Evolutionary conservation across 2,113 vertebrate genomes (phyloP).

Genomic region (Hemiprocne comata): DNA sequence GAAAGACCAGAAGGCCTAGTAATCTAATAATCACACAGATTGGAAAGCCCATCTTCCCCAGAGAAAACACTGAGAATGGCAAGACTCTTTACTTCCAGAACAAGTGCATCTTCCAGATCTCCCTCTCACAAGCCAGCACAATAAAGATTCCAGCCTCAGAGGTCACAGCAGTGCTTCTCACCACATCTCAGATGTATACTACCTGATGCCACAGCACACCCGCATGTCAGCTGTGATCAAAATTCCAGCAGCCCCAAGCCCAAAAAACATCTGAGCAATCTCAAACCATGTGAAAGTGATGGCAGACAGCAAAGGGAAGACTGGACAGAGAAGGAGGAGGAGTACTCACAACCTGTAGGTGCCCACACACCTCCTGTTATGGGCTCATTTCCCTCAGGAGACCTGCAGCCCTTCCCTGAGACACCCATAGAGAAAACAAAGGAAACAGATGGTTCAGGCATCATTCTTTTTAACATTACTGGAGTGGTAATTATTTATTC

Average conservation of each 20-base stretch:
- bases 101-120: not conserved
- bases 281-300: not conserved
- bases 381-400: not conserved
- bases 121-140: not conserved
- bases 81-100: not conserved
- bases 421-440: not conserved
- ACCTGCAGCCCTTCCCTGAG: not conserved
- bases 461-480: not conserved
- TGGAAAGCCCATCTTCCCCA: not conserved
- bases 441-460: not conserved
- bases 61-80: not conserved
- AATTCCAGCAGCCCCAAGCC: not conserved
- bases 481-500: not conserved
- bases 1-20: not conserved
- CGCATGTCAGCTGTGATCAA: not conserved
- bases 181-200: not conserved
- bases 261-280: not conserved
- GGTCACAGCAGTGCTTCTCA: accelerated
- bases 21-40: not conserved
- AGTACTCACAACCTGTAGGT: not conserved
- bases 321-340: accelerated
- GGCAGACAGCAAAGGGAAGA: not conserved
- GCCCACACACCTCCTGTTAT: accelerated
- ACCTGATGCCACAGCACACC: not conserved
- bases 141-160: not conserved